Conservation (phyloP, 2,113 vertebrate genomes). For the Oryzias javanicus region DNA sequence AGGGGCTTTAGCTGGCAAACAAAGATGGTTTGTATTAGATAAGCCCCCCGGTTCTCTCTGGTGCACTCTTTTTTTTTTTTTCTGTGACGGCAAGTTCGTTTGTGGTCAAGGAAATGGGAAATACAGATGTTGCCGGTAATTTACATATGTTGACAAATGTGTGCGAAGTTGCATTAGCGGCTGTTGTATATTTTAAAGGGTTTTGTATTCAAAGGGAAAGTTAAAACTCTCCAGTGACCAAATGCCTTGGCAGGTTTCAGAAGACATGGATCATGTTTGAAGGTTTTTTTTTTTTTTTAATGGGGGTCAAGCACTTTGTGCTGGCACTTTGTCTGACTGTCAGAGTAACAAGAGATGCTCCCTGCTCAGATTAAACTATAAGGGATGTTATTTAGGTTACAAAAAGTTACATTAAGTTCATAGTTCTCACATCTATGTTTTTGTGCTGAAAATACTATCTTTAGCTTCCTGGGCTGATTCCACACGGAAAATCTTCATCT, state of each 20-base stretch:
- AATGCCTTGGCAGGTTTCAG: conserved; percentile 20
- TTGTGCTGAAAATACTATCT: too few species aligned
- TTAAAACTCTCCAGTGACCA: conserved; percentile 54
- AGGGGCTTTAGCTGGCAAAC: conserved; percentile 57
- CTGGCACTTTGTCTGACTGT: conserved; percentile 20
- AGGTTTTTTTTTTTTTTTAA: conserved; percentile 60
- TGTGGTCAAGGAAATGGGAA: conserved; percentile 13
- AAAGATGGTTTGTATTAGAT: conserved; percentile 60
- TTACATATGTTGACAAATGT: conserved; percentile 19
- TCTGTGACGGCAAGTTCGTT: background rate
- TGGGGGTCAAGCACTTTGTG: conserved; percentile 49
- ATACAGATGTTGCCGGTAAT: conserved; percentile 25
- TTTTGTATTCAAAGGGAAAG: conserved; percentile 41
- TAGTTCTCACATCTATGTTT: too few species aligned
- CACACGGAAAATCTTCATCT: too few species aligned
- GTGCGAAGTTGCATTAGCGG: background rate
- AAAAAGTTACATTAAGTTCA: too few species aligned
- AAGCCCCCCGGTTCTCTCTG: conserved; percentile 29
- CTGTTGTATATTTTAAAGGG: conserved; percentile 16
- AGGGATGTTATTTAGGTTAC: conserved; percentile 6
- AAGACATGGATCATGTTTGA: conserved; percentile 16
- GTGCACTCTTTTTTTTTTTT: background rate
- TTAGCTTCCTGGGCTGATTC: too few species aligned
- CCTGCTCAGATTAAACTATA: conserved; percentile 4
- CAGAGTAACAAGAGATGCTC: conserved; percentile 5